Evolutionary conservation across 2,888 invertebrate species (phyloP).

Genomic region (Nipponacmea schrenckii): DNA sequence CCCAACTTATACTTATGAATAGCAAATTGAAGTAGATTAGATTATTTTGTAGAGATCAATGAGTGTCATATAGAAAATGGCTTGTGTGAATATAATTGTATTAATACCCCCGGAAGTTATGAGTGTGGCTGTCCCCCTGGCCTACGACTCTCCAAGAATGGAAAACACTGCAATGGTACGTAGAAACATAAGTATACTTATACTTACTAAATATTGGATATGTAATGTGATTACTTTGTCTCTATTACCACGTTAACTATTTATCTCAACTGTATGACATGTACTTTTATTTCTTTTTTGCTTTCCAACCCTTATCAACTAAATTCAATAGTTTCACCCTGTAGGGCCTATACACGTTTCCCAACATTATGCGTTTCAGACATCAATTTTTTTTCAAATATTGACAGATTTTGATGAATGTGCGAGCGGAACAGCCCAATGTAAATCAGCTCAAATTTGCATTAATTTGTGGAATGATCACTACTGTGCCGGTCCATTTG

Average conservation of each 20-base stretch:
- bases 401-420: constrained; percentile 15
- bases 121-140: constrained; percentile 12
- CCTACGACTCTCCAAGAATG: constrained; percentile 6
- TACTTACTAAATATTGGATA: not conserved
- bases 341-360: no score
- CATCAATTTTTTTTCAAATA: not conserved
- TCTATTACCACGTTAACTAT: no score
- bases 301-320: no score
- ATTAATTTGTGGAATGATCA: constrained; percentile 15
- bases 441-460: constrained; percentile 4
- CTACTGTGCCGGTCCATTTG: constrained; percentile 20
- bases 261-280: no score
- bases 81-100: constrained; percentile 12
- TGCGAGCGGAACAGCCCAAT: not conserved
- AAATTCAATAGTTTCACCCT: no score
- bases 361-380: no score
- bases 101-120: constrained; percentile 13
- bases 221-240: no score
- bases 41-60: constrained; percentile 9
- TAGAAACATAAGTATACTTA: not conserved
- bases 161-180: constrained; percentile 14
- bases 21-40: no score
- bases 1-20: no score
- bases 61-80: constrained; percentile 16
- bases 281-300: no score